Percentiles rank a stretch among this genome's conserved stretches.
Conservation (phyloP, 2,113 vertebrate species). For the Ailuropoda melanoleuca region DNA sequence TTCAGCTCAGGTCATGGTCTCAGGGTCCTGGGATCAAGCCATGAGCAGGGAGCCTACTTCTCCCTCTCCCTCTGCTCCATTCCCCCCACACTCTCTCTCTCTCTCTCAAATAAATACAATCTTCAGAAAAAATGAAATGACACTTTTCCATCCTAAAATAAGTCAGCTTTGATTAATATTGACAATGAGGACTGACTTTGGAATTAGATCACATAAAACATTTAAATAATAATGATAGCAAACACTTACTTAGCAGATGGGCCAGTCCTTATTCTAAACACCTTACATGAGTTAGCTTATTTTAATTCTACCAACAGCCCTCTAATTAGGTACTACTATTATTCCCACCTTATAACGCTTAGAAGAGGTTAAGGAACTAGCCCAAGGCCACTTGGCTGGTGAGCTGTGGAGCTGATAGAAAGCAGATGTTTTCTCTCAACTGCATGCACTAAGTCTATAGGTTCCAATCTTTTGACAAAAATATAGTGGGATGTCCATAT, state of each 20-base stretch:
- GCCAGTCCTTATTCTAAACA: background rate
- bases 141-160: background rate
- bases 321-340: background rate
- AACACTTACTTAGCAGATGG: background rate
- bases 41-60: background rate
- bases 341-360: background rate
- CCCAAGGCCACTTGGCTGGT: background rate
- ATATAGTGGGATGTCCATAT: background rate
- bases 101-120: background rate
- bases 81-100: too few relatives aligned
- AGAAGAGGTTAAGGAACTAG: background rate
- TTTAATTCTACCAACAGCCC: background rate
- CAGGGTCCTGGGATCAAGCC: background rate
- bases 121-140: background rate
- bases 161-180: background rate
- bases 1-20: background rate
- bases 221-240: background rate
- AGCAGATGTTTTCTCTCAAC: background rate
- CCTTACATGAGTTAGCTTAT: background rate
- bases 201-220: background rate
- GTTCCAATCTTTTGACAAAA: slow-evolving; percentile 4
- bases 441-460: background rate
- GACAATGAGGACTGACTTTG: background rate
- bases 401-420: background rate
- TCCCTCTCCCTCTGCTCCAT: background rate